Base-by-base conservation (phyloP, 64 coral and sea anemone genomes). In the Trachythela sp. region DNA sequence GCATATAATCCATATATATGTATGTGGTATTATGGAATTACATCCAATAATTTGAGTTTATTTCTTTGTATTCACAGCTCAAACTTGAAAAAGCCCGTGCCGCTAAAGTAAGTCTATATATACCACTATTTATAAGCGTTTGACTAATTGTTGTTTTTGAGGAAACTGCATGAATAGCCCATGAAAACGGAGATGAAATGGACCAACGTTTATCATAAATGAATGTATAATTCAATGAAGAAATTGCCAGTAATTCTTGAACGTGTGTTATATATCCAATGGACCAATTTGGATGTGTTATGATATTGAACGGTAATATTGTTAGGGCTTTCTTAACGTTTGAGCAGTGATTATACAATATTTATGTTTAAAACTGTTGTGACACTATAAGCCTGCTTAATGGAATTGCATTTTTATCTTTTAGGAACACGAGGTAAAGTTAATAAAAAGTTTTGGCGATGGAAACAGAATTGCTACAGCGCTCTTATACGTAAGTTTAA, bases 381-480 rank as follows among this genome's bases (percentile, higher is more conserved):
- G 8, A 13, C 56, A n/a, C 2, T 20, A 52, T 52, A n/a, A n/a
- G n/a, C 42, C 42, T 45, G 4, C 11, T 45, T 45, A 45, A 45
- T 45, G 11, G 42, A 4, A 45, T 59, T 20, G 8, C 56, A 0
- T 18, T n/a, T 64, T 64, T 64, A 64, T 64, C 56, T 80, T 80
- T 36, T 30, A 80, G 75, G 31, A 35, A 22, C 75, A 80, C 33
- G 75, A 80, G 20, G 4, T 37, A 37, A 80, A 80, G 34, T 80
- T 80, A 35, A 80, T 80, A 37, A 80, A 80, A 37, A 39, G 37
- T 39, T 58, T 92, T 54, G 95, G 95, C 31, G 85, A 88, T 20
- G 93, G 95, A 50, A 98, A 98, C 93, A 94, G 95, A 41, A 85
- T 98, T 24, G 95, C 95, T 24, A 98, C 95, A 38, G 89, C 92